Base-by-base conservation (phyloP, 2,113 vertebrate species). In the Carlito syrichta region DNA sequence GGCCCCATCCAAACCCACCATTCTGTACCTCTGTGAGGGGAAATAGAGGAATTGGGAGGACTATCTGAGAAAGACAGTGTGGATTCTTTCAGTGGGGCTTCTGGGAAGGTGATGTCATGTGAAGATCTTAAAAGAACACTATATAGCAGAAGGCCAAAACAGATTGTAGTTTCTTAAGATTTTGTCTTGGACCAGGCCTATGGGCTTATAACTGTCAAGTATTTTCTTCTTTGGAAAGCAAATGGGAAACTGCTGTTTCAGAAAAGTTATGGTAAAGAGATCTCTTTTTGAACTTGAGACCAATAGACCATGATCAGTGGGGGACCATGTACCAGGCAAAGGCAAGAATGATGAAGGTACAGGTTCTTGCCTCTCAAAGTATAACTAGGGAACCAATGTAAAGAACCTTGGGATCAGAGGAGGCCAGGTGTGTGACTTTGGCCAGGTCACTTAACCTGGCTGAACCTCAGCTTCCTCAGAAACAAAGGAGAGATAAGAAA, bases 241-340 rank as follows among this genome's bases (percentile, higher is more conserved):
- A 52, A 76, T 45, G 68, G 54, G 30, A 94, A 43, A 58, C 73
- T 76, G 32, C 54, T 97, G 19, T 77, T 92, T 73, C 54, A 79
- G 69, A 22, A 63, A 90, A 68, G 30, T 96, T 89, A 43, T 77
- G 79, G 45, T 89, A 86, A 94, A 94, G 77, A 74, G 56, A 69
- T 76, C 58, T 95, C 54, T 66, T 69, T 74, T 56, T 63, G 60
- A 86, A 58, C 88, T 86, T 76, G 86, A 45, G 68, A 87, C 69
- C 7, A 30, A 43, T 32, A 60, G 84, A 89, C 66, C 12, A 30
- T 2, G 2, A 38, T 45, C n/a, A 81, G 63, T 45, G 38, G 66
- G 84, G 48, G 30, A 60, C 43, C 16, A 2, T 6, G 16, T 43
- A 50, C 50, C 58, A 89, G 48, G 85, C 89, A 76, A 74, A 86